Evolutionary conservation across 2,797 vertebrate genomes (phyloP), one percentile per base, ranked within the genome.

Genomic region (Cheirogaleus major): DNA sequence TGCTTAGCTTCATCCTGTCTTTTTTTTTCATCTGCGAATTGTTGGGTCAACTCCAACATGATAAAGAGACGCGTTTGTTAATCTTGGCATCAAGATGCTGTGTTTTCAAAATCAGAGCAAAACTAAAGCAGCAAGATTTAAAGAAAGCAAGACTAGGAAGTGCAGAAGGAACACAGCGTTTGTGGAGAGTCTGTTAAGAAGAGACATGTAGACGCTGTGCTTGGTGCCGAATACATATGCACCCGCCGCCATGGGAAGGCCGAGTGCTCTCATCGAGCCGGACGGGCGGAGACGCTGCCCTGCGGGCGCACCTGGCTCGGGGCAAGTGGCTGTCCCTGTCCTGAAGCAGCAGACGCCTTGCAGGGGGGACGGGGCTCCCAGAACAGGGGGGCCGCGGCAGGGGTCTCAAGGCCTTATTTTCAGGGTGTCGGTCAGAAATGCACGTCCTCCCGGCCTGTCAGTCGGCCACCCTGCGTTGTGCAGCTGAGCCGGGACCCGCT

Each of bases 1-100:
- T 15, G 35, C 79, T 78, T 35, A 38, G 78, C 25, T 65, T 80
- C 2, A 32, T 11, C 35, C 27, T n/a, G 17, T 89, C 55, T 4
- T 10, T 65, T 41, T 72, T 52, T 30, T 6, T 48, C 59, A 91
- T 89, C 78, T 94, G 67, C 86, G 87, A 81, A 79, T 91, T 75
- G 43, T 84, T 95, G 96, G 86, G 72, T 45, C 81, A 4, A 13
- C 78, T 95, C 92, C 96, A 96, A 67, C 85, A 43, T 1, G 61
- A 75, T 78, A 83, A 96, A 85, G 87, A 95, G 76, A 50, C 87
- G 57, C 81, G 43, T 85, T 95, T 95, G 93, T 96, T 97, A 12
- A 92, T 97, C 92, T 97, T 96, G 97, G 95, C 95, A 52, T 90
- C 83, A 11, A 32, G 84, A 69, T 5, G 50, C 48, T 20, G 41